Evolutionary conservation across 2,888 invertebrate genomes (phyloP).

Genomic region (Tigriopus californicus): DNA sequence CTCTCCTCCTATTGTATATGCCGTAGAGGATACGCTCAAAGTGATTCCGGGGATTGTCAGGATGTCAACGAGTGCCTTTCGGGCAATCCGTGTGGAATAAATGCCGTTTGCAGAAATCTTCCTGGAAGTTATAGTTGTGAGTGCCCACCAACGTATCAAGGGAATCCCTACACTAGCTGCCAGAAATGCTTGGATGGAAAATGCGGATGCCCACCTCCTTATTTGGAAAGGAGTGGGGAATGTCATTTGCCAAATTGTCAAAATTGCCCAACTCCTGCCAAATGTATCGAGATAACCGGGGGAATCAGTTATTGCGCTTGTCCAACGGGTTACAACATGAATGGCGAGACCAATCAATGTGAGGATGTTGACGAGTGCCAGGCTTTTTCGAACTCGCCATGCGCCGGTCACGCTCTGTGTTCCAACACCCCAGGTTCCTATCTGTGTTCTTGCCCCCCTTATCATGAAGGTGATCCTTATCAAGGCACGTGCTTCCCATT

Average conservation of each 20-base stretch:
- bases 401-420: constrained; percentile 73
- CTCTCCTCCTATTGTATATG: constrained; percentile 62
- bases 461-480: constrained; percentile 65
- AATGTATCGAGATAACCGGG: constrained; percentile 72
- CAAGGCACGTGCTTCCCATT: constrained; percentile 63
- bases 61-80: constrained; percentile 71
- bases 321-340: constrained; percentile 61
- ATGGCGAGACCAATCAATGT: constrained; percentile 52
- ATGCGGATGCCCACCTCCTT: constrained; percentile 71
- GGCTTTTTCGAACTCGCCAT: constrained; percentile 48
- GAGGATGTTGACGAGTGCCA: constrained; percentile 61
- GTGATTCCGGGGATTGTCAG: constrained; percentile 46
- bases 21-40: constrained; percentile 64
- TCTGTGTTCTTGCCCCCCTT: constrained; percentile 63
- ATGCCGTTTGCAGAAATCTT: constrained; percentile 74
- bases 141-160: constrained; percentile 67
- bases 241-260: constrained; percentile 69
- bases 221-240: constrained; percentile 59
- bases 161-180: constrained; percentile 70
- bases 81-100: constrained; percentile 51
- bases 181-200: constrained; percentile 28
- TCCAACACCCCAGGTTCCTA: constrained; percentile 56
- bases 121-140: constrained; percentile 85
- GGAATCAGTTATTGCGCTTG: constrained; percentile 84
- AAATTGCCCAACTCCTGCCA: constrained; percentile 34